Base-by-base conservation (phyloP, 35 echinoderm and acorn worm genomes). In the Heliocidaris tuberculata region DNA sequence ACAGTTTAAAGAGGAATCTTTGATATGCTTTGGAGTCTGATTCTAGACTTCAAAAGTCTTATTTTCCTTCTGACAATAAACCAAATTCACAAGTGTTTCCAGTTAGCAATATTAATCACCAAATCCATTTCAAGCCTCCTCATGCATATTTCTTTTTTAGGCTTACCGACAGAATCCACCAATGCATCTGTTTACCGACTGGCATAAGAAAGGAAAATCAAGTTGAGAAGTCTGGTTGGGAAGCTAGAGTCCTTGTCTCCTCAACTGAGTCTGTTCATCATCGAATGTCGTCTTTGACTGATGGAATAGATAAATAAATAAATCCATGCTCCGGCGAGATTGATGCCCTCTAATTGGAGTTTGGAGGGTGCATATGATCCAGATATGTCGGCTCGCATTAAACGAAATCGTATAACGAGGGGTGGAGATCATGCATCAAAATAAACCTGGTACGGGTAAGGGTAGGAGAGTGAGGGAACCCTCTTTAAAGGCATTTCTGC, bases 291-390 rank as follows among this genome's bases (percentile, higher is more conserved):
- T 48, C 87, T 89, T 89, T 89, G 87, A 89, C 31, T 89, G 87
- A 89, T 89, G 87, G 87, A 89, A 89, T 89, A 89, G 87, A 89
- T 89, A 89, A 89, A 89, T 89, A 89, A 89, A 89, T 89, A 89
- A 89, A 89, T 89, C 87, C 87, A 89, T 48, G 87, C 87, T 78
- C 65, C 19, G 47, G 21, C 16, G 47, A 89, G 87, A 89, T 89
- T 89, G 87, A 89, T 89, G 87, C 31, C 17, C 87, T 89, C 87
- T 89, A 89, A 89, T 89, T 89, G 87, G 87, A 89, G 87, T 89
- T 89, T 89, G 47, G 87, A 89, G 47, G 87, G 87, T 32, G 31
- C 87, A 89, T 48, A 89, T 89, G 87, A 89, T 89, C 87, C 32
- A 89, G 87, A 89, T 47, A 89, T 89, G 87, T 89, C 87, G 87